Conservation (phyloP, 2,888 invertebrate genomes). For the Theretra japonica region DNA sequence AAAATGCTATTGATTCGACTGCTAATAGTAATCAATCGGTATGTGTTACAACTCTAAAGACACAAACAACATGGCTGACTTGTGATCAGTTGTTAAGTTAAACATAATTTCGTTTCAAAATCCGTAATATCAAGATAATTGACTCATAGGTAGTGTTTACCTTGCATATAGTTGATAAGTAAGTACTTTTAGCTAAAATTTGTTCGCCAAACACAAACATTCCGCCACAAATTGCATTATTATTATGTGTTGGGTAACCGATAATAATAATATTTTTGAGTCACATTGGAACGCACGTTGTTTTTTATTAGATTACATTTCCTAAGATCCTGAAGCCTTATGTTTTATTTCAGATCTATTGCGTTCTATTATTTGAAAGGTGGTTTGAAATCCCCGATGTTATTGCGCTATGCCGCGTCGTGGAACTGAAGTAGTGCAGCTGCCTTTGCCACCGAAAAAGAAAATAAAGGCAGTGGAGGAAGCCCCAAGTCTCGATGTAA, state of each 20-base stretch:
- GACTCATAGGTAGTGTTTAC: constrained; percentile 32
- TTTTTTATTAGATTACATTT: constrained; percentile 59
- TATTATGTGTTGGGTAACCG: constrained; percentile 51
- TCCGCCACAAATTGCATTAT: not conserved
- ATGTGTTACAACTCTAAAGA: constrained; percentile 35
- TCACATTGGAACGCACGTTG: constrained; percentile 60
- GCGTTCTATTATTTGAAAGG: constrained; percentile 29
- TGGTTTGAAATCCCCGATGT: constrained; percentile 34
- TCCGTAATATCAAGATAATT: constrained; percentile 40
- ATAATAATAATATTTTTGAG: constrained; percentile 50
- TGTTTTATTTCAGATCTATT: constrained; percentile 32
- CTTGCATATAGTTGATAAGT: constrained; percentile 29
- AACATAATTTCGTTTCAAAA: constrained; percentile 45
- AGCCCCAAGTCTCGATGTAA: constrained; percentile 64
- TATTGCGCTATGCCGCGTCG: constrained; percentile 70
- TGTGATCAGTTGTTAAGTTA: constrained; percentile 64
- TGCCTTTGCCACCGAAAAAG: constrained; percentile 69
- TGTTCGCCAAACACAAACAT: not conserved
- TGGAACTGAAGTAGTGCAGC: constrained; percentile 61
- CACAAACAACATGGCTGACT: constrained; percentile 79
- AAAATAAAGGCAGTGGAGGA: constrained; percentile 60
- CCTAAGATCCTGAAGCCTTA: constrained; percentile 30
- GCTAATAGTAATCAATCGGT: not conserved
- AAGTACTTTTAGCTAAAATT: constrained; percentile 31
- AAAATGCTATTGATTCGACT: not conserved